These are phyloP conservation scores for Seriola aureovittata DNA, from an alignment of 2,113 vertebrate species.

Conservation along the genomic window DNA sequence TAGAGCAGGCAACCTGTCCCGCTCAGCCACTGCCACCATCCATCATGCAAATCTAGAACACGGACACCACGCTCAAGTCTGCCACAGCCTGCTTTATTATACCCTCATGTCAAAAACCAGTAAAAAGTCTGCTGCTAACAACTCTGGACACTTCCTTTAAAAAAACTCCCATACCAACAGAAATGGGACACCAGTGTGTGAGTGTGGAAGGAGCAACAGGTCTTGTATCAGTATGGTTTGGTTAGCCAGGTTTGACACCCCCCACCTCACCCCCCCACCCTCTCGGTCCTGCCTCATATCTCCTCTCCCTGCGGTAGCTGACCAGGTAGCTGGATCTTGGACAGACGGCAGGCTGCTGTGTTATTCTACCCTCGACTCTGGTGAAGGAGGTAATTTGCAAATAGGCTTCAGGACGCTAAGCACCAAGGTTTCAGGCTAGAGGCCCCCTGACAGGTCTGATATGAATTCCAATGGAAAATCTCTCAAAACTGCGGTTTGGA, in stretches of 20 bases:
- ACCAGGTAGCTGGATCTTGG: slow-evolving; percentile 62
- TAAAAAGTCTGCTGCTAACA: slow-evolving; percentile 76
- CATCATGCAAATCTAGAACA: slow-evolving; percentile 83
- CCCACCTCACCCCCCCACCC: background rate
- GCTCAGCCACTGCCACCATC: slow-evolving; percentile 75
- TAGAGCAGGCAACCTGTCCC: slow-evolving; percentile 79
- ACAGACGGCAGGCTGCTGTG: slow-evolving; percentile 58
- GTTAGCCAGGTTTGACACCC: slow-evolving; percentile 70
- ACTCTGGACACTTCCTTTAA: slow-evolving; percentile 73
- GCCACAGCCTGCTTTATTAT: slow-evolving; percentile 66
- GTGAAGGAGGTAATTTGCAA: slow-evolving; percentile 74
- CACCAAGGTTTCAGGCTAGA: slow-evolving; percentile 47
- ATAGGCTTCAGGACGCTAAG: slow-evolving; percentile 58
- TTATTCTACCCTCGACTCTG: slow-evolving; percentile 69
- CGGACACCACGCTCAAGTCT: slow-evolving; percentile 59
- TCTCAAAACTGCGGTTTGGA: slow-evolving; percentile 74
- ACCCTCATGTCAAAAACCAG: slow-evolving; percentile 70
- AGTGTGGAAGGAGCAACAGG: slow-evolving; percentile 58
- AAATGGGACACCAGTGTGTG: slow-evolving; percentile 71
- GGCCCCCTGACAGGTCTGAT: slow-evolving; percentile 65
- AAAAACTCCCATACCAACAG: slow-evolving; percentile 66
- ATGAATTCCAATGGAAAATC: slow-evolving; percentile 67
- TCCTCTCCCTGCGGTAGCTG: slow-evolving; percentile 66
- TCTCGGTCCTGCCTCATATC: slow-evolving; percentile 39
- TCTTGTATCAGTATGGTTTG: slow-evolving; percentile 64